phyloP scores from a whole-genome alignment of 2,888 invertebrate genomes.

The Fragum fragum region DNA sequence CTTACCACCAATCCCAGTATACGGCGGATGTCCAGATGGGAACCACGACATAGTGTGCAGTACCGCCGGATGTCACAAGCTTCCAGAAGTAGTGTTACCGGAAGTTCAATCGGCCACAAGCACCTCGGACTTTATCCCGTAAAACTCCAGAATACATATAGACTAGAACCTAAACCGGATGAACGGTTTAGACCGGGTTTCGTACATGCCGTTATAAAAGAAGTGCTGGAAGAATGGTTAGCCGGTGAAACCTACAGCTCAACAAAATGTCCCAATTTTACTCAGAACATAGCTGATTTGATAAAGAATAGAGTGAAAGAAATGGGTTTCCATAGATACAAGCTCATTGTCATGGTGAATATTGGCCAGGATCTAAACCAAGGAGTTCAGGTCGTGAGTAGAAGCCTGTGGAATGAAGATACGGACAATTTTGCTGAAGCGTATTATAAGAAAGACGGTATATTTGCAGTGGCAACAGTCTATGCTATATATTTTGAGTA shows the following conservation, averaged over 20 bases:
- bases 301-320: slow-evolving; percentile 82
- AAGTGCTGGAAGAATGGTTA: slow-evolving; percentile 78
- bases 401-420: slow-evolving; percentile 82
- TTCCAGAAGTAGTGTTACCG: slow-evolving; percentile 78
- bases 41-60: slow-evolving; percentile 76
- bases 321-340: slow-evolving; percentile 80
- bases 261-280: slow-evolving; percentile 76
- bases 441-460: slow-evolving; percentile 73
- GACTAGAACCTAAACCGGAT: slow-evolving; percentile 71
- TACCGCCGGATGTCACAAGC: slow-evolving; percentile 78
- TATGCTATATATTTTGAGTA: slow-evolving; percentile 83
- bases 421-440: slow-evolving; percentile 82
- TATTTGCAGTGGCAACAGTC: slow-evolving; percentile 82
- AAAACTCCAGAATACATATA: slow-evolving; percentile 80
- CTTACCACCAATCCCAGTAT: slow-evolving; percentile 72
- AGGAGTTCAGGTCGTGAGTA: slow-evolving; percentile 76
- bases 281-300: slow-evolving; percentile 80
- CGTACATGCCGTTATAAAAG: slow-evolving; percentile 75
- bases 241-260: slow-evolving; percentile 81
- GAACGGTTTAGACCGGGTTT: slow-evolving; percentile 77
- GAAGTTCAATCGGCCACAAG: slow-evolving; percentile 73
- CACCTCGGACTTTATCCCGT: slow-evolving; percentile 68
- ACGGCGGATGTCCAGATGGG: slow-evolving; percentile 75
- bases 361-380: slow-evolving; percentile 81
- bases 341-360: slow-evolving; percentile 80